Evolutionary conservation across 2,888 invertebrate genomes (phyloP).

Genomic region (Idaea aversata): DNA sequence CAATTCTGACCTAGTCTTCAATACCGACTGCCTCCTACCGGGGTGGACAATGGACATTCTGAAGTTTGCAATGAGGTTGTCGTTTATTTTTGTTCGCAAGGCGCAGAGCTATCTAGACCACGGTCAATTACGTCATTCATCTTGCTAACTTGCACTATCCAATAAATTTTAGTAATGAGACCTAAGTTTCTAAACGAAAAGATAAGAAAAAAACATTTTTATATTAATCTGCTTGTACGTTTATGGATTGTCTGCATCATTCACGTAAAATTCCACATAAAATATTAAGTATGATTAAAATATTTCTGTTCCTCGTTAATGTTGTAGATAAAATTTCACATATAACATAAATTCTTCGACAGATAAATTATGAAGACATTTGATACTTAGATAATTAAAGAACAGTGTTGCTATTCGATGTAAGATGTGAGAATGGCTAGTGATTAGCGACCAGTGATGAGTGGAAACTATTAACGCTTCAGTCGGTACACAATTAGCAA

Average conservation of each 20-base stretch:
- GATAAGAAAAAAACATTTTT: too few relatives aligned
- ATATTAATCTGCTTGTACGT: too few relatives aligned
- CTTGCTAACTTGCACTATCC: not conserved
- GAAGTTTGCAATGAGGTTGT: not conserved
- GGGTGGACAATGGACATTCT: not conserved
- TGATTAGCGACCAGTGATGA: slow-evolving; percentile 56
- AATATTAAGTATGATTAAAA: too few relatives aligned
- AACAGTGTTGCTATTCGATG: slow-evolving; percentile 21
- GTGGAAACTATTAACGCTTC: slow-evolving; percentile 56
- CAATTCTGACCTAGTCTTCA: not conserved
- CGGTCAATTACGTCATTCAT: slow-evolving; percentile 2
- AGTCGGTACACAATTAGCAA: slow-evolving; percentile 54
- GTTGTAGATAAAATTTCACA: too few relatives aligned
- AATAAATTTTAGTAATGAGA: too few relatives aligned
- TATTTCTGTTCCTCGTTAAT: too few relatives aligned
- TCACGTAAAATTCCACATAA: too few relatives aligned
- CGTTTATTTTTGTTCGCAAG: not conserved
- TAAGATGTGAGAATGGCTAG: slow-evolving; percentile 47
- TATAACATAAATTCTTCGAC: not conserved
- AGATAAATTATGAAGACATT: not conserved
- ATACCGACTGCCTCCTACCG: not conserved
- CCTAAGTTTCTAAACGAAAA: too few relatives aligned
- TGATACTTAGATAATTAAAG: not conserved
- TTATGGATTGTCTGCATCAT: too few relatives aligned
- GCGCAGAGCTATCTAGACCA: not conserved